These are phyloP conservation scores for Anomalospiza imberbis DNA, from an alignment of 2,797 vertebrate species.

Conservation along the genomic window DNA sequence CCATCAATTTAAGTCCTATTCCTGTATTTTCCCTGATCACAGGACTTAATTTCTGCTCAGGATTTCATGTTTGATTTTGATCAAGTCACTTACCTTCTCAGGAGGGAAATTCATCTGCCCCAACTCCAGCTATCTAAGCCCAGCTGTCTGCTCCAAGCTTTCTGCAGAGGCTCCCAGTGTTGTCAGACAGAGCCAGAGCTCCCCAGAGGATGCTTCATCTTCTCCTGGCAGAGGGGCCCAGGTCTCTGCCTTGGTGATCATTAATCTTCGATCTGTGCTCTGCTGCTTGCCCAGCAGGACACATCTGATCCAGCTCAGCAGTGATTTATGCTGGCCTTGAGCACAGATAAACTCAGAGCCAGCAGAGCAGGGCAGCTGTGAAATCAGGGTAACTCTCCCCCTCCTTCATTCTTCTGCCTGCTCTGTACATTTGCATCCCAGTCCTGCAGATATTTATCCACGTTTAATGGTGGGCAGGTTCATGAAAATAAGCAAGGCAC, in stretches of 20 bases:
- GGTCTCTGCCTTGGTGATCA: slow-evolving; percentile 3
- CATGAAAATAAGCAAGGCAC: background rate
- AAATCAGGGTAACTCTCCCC: background rate
- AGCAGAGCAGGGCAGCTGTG: slow-evolving; percentile 20
- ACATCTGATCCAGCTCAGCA: slow-evolving; percentile 50
- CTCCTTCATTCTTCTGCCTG: background rate
- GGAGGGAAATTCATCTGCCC: slow-evolving; percentile 16
- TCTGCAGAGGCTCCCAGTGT: background rate
- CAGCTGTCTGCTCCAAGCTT: background rate
- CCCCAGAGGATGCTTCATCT: slow-evolving; percentile 49
- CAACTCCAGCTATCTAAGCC: background rate
- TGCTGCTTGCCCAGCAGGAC: slow-evolving; percentile 49
- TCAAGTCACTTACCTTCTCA: background rate
- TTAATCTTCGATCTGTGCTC: slow-evolving; percentile 43
- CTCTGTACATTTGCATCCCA: background rate
- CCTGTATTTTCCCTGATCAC: background rate
- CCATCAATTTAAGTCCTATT: background rate
- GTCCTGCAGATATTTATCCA: background rate
- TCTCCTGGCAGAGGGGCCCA: background rate
- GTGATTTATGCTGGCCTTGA: slow-evolving; percentile 41
- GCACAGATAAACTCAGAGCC: slow-evolving; percentile 7
- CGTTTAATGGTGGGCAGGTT: background rate
- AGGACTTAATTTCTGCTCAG: background rate
- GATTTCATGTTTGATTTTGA: slow-evolving; percentile 5
- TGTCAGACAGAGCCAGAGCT: background rate